phyloP scores from a whole-genome alignment of 2,113 vertebrate species.

The Euleptes europaea region DNA sequence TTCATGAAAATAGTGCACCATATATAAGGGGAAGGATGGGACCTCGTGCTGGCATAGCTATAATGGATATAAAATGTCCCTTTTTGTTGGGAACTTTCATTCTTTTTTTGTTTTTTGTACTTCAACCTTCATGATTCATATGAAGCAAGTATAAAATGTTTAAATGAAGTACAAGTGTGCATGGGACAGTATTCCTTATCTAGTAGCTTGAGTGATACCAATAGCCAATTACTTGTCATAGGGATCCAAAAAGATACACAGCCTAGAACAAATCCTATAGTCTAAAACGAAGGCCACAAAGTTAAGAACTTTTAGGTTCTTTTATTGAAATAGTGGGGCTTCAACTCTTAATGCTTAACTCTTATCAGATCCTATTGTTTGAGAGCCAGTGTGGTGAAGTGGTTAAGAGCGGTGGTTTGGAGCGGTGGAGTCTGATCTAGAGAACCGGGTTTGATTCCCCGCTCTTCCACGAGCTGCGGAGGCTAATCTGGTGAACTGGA shows the following conservation, averaged over 20 bases:
- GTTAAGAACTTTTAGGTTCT: not conserved
- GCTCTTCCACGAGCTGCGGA: too few relatives aligned
- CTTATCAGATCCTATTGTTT: too few relatives aligned
- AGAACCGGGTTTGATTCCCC: too few relatives aligned
- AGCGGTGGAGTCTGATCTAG: too few relatives aligned
- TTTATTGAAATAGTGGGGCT: not conserved
- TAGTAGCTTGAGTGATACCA: not conserved
- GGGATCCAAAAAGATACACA: not conserved
- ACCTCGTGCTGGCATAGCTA: not conserved
- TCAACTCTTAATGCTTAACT: not conserved
- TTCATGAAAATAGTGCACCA: slow-evolving; percentile 1
- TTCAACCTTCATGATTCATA: not conserved
- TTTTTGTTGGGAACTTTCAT: not conserved
- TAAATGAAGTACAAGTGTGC: not conserved
- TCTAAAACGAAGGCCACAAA: not conserved
- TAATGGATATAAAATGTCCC: not conserved
- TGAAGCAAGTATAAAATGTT: not conserved
- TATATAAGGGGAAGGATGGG: not conserved
- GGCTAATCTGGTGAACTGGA: too few relatives aligned
- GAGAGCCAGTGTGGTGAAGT: too few relatives aligned
- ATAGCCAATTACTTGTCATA: not conserved
- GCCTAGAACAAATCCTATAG: rapidly evolving
- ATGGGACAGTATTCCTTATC: not conserved
- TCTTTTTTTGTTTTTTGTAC: not conserved
- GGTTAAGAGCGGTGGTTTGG: too few relatives aligned